A percentile compares a stretch with the other conserved stretches of the same genome.
phyloP scores from a whole-genome alignment of 2,888 invertebrate genomes.

The Polylopha cassiicola region DNA sequence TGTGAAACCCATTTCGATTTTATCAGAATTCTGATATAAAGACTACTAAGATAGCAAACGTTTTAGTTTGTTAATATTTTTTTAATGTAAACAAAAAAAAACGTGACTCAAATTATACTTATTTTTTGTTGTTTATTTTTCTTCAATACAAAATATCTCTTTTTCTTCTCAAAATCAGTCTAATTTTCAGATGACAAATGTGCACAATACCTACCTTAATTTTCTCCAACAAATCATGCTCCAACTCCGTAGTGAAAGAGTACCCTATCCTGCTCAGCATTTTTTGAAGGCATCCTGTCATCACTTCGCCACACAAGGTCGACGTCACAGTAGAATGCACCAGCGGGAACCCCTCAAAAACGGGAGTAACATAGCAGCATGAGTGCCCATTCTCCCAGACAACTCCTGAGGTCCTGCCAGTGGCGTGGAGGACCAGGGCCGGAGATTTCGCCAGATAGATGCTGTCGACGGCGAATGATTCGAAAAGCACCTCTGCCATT shows the following conservation, averaged over 20 bases:
- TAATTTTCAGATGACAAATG: too few relatives aligned
- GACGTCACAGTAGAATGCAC: conserved; percentile 89
- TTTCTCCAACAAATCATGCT: conserved; percentile 91
- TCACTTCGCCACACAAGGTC: conserved; percentile 89
- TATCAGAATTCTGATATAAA: too few relatives aligned
- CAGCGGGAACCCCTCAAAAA: conserved; percentile 83
- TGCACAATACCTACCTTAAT: conserved; percentile 94
- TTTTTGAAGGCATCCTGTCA: conserved; percentile 88
- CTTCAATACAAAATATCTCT: too few relatives aligned
- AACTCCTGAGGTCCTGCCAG: conserved; percentile 71
- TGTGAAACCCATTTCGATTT: too few relatives aligned
- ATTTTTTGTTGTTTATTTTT: too few relatives aligned
- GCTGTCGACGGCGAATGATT: conserved; percentile 76
- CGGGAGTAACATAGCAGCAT: conserved; percentile 66
- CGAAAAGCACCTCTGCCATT: conserved; percentile 69
- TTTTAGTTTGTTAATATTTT: too few relatives aligned
- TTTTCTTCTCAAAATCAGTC: too few relatives aligned
- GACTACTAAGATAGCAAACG: too few relatives aligned
- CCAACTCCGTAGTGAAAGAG: conserved; percentile 91
- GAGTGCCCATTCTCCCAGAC: conserved; percentile 71
- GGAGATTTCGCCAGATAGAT: conserved; percentile 67
- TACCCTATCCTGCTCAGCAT: conserved; percentile 89
- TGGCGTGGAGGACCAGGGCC: conserved; percentile 64
- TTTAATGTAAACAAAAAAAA: too few relatives aligned
- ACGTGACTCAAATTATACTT: too few relatives aligned